Conservation (phyloP, 1,140 invertebrate species). For the Temnothorax curvispinosus region DNA sequence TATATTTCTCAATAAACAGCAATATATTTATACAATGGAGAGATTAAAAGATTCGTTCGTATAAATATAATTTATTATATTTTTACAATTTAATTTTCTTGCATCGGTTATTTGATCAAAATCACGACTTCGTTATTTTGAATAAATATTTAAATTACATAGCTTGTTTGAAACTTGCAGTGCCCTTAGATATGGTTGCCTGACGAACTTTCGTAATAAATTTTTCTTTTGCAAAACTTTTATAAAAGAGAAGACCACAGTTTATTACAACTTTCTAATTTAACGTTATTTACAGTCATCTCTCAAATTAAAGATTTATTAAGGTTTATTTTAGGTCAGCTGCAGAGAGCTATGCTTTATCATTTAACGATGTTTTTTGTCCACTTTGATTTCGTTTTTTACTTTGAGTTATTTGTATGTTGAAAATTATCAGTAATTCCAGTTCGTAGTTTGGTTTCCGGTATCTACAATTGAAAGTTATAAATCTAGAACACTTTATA, state of each 20-base stretch:
- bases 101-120: background rate
- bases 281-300: conserved; percentile 37
- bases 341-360: conserved; percentile 14
- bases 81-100: conserved; percentile 30
- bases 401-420: background rate
- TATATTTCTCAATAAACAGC: no score
- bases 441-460: background rate
- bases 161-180: conserved; percentile 5
- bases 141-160: conserved; percentile 33
- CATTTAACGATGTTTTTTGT: conserved; percentile 6
- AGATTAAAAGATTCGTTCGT: background rate
- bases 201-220: conserved; percentile 23
- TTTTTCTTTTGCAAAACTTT: conserved; percentile 29
- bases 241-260: background rate
- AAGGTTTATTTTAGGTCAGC: conserved; percentile 20
- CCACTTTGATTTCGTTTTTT: background rate
- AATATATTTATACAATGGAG: no score
- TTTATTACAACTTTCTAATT: conserved; percentile 45
- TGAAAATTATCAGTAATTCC: background rate
- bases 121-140: conserved; percentile 1
- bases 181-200: background rate
- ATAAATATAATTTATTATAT: conserved; percentile 14
- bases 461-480: background rate
- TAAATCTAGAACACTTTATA: background rate
- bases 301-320: conserved; percentile 23